These are phyloP conservation scores for Thymelicus acteon DNA, from an alignment of 2,888 invertebrate species.

Conservation along the genomic window DNA sequence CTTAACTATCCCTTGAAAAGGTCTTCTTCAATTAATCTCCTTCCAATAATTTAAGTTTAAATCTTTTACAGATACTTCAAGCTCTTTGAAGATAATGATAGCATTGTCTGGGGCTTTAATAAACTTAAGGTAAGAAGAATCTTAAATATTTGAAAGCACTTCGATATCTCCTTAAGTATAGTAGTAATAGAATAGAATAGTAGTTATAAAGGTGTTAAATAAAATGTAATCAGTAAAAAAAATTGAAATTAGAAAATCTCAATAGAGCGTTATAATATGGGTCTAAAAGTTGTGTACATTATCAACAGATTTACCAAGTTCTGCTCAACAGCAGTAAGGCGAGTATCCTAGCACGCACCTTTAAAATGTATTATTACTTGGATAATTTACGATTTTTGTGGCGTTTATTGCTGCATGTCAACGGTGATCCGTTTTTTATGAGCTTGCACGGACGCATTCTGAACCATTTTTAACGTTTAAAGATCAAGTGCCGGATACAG, in stretches of 20 bases:
- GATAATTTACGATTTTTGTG: slow-evolving; percentile 65
- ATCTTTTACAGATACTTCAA: background rate
- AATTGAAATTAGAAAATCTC: too few species aligned
- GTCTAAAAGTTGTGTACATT: background rate
- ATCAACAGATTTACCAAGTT: background rate
- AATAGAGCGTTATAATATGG: too few species aligned
- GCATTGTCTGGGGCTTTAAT: too few species aligned
- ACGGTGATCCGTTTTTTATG: slow-evolving; percentile 53
- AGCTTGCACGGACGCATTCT: slow-evolving; percentile 43
- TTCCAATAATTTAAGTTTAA: background rate
- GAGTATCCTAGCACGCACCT: slow-evolving; percentile 1
- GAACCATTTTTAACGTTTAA: slow-evolving; percentile 45
- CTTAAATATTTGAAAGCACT: too few species aligned
- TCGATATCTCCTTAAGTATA: too few species aligned
- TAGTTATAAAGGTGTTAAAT: too few species aligned
- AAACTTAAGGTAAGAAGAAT: too few species aligned
- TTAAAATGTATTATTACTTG: slow-evolving; percentile 60
- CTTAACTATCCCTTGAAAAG: background rate
- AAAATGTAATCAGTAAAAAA: too few species aligned
- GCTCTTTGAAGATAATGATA: background rate
- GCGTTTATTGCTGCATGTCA: slow-evolving; percentile 57
- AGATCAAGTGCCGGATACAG: slow-evolving; percentile 24
- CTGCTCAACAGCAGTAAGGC: background rate
- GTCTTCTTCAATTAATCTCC: background rate
- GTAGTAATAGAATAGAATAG: too few species aligned